phyloP scores from a whole-genome alignment of 2,113 vertebrate species.

The Protomyctophum bolini region DNA sequence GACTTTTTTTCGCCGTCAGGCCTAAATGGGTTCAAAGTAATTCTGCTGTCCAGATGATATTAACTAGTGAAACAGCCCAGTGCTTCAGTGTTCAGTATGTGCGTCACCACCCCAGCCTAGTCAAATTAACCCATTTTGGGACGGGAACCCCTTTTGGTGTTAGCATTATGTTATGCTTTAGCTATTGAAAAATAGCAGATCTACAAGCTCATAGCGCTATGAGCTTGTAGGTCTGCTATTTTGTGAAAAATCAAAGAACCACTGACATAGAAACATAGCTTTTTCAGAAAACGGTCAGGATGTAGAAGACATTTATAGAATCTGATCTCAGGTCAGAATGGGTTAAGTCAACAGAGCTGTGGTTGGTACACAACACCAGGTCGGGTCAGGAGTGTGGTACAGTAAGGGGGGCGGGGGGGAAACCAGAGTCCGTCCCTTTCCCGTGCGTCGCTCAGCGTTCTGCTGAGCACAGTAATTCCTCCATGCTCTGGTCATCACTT shows the following conservation, averaged over 20 bases:
- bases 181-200: too few relatives aligned
- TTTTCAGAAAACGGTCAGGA: too few relatives aligned
- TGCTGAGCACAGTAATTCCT: constrained; percentile 31
- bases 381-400: constrained; percentile 50
- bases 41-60: not conserved
- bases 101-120: not conserved
- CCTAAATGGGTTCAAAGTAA: too few relatives aligned
- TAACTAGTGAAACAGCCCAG: not conserved
- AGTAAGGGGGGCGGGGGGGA: not conserved
- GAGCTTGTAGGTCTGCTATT: too few relatives aligned
- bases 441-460: constrained; percentile 27
- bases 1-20: too few relatives aligned
- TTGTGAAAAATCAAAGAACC: too few relatives aligned
- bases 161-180: too few relatives aligned
- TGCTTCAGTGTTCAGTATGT: not conserved
- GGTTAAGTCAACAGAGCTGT: constrained; percentile 20
- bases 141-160: too few relatives aligned
- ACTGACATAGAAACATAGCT: too few relatives aligned
- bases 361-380: constrained; percentile 27
- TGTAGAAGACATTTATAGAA: too few relatives aligned
- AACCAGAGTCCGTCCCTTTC: constrained; percentile 45
- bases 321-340: not conserved
- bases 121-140: too few relatives aligned
- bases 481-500: not conserved
- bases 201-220: too few relatives aligned